Evolutionary conservation across 2,888 invertebrate genomes (phyloP).

Genomic region (Cantharis rufa): DNA sequence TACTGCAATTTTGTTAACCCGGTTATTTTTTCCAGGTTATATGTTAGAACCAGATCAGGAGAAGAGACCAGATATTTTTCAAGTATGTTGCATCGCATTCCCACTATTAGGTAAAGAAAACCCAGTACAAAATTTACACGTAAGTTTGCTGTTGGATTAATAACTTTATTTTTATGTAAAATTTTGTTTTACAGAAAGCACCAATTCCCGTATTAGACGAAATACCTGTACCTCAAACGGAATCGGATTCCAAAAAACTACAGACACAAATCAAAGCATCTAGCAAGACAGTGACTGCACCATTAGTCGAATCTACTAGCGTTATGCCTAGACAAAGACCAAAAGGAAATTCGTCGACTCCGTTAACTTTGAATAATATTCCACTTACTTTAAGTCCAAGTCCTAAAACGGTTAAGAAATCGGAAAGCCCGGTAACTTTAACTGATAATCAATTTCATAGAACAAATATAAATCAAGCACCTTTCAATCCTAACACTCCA

Average conservation of each 20-base stretch:
- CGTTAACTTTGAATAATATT: constrained; percentile 54
- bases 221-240: constrained; percentile 68
- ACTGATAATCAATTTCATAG: constrained; percentile 30
- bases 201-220: constrained; percentile 67
- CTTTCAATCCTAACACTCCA: constrained; percentile 31
- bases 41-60: constrained; percentile 85
- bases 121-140: constrained; percentile 81
- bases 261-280: constrained; percentile 52
- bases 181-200: constrained; percentile 62
- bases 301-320: constrained; percentile 72
- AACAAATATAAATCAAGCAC: constrained; percentile 28
- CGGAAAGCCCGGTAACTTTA: constrained; percentile 49
- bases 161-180: not conserved
- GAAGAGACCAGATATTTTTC: constrained; percentile 84
- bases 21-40: constrained; percentile 60
- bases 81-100: constrained; percentile 77
- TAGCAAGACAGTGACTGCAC: constrained; percentile 50
- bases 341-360: constrained; percentile 63
- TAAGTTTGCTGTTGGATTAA: constrained; percentile 51
- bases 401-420: constrained; percentile 56
- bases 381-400: constrained; percentile 61
- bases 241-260: constrained; percentile 69
- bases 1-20: not conserved
- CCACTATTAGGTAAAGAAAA: constrained; percentile 70
- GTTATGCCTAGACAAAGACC: constrained; percentile 84